phyloP scores from a whole-genome alignment of 2,888 invertebrate species.

The Phengaris alcon region DNA sequence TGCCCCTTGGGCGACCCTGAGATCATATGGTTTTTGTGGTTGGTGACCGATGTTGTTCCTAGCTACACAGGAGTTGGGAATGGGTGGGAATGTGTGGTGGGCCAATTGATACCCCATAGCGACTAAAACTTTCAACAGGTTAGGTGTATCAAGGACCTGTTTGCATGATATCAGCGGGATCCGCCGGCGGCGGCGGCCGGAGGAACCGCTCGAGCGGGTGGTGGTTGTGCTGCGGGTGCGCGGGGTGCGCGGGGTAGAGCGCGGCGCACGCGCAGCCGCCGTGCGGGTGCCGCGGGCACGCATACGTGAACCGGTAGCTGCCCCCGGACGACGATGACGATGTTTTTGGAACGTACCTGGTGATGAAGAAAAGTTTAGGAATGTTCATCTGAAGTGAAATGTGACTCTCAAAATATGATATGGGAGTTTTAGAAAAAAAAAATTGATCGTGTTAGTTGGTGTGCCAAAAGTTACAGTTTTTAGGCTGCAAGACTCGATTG shows the following conservation, averaged over 20 bases:
- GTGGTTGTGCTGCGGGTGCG: slow-evolving; percentile 74
- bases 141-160: slow-evolving; percentile 50
- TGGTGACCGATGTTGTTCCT: too few relatives aligned
- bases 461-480: too few relatives aligned
- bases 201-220: slow-evolving; percentile 78
- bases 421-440: too few relatives aligned
- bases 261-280: slow-evolving; percentile 85
- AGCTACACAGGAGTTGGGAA: too few relatives aligned
- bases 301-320: slow-evolving; percentile 77
- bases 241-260: slow-evolving; percentile 71
- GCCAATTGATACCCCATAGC: too few relatives aligned
- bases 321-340: slow-evolving; percentile 66
- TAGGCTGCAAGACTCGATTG: too few relatives aligned
- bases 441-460: too few relatives aligned
- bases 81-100: too few relatives aligned
- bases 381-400: background rate
- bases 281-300: slow-evolving; percentile 87
- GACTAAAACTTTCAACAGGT: too few relatives aligned
- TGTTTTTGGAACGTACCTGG: slow-evolving; percentile 81
- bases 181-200: slow-evolving; percentile 71
- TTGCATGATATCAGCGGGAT: slow-evolving; percentile 74
- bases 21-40: too few relatives aligned
- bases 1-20: too few relatives aligned
- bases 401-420: too few relatives aligned
- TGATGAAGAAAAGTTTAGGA: slow-evolving; percentile 5